Conservation (phyloP, 2,113 vertebrate species). For the Gnathonemus longibarbis region DNA sequence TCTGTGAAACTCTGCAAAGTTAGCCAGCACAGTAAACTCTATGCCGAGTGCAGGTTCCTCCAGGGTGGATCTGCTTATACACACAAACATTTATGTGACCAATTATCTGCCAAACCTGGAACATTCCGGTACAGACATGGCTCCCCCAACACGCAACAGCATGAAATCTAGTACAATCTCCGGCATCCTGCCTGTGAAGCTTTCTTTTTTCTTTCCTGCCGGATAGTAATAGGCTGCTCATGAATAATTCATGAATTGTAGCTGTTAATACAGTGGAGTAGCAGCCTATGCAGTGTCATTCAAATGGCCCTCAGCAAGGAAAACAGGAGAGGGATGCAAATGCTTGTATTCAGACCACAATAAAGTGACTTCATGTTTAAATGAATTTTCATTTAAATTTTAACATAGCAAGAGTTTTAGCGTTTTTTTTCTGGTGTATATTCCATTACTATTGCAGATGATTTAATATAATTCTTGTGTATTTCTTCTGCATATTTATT, state of each 20-base stretch:
- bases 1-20: neutral
- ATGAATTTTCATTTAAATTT: neutral
- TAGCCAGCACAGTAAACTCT: neutral
- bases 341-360: neutral
- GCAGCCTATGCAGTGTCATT: neutral
- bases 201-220: neutral
- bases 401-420: neutral
- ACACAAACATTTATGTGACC: neutral
- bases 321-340: neutral
- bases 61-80: neutral
- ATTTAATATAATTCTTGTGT: neutral
- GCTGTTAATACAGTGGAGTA: neutral
- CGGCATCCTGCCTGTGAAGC: neutral
- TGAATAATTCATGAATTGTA: neutral
- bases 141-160: neutral
- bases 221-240: neutral
- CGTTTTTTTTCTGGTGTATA: neutral
- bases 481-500: neutral
- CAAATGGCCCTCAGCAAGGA: slow-evolving; percentile 1
- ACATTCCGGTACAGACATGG: neutral
- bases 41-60: neutral
- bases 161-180: slow-evolving; percentile 1
- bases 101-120: neutral
- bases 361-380: neutral
- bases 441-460: neutral